These are phyloP conservation scores for Iguana delicatissima DNA, from an alignment of 2,797 vertebrate genomes.

Conservation along the genomic window DNA sequence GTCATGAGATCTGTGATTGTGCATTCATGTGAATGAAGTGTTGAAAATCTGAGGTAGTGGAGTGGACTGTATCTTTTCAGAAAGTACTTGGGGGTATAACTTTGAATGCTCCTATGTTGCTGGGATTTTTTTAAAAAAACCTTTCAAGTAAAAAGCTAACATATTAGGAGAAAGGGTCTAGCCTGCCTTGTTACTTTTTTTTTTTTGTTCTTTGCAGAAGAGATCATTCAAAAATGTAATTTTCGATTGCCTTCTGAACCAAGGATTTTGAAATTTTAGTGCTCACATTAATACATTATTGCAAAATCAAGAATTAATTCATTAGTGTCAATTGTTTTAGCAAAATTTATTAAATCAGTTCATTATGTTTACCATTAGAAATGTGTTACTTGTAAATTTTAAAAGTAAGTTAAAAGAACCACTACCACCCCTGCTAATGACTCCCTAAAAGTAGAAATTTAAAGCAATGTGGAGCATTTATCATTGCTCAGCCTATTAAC, in stretches of 20 bases:
- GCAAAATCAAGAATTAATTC: background rate
- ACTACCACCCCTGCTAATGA: background rate
- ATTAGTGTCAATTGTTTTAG: background rate
- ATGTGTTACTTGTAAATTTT: background rate
- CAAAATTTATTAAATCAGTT: background rate
- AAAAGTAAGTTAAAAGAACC: background rate
- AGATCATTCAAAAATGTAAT: background rate
- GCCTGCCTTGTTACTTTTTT: background rate
- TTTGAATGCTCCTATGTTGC: too few relatives aligned
- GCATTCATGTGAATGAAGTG: background rate
- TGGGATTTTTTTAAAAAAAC: too few relatives aligned
- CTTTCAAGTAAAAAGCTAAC: background rate
- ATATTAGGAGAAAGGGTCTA: background rate
- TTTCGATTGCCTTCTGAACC: background rate
- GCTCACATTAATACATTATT: background rate
- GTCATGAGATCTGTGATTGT: background rate
- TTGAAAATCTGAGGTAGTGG: background rate
- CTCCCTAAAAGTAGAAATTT: background rate
- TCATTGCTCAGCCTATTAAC: background rate
- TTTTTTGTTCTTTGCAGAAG: background rate
- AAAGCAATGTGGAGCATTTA: background rate
- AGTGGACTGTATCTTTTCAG: background rate
- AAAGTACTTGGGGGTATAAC: background rate
- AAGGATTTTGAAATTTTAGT: background rate
- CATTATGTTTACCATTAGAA: constrained; percentile 28